phyloP scores from a whole-genome alignment of 2,113 vertebrate genomes.

The Aphyosemion australe region DNA sequence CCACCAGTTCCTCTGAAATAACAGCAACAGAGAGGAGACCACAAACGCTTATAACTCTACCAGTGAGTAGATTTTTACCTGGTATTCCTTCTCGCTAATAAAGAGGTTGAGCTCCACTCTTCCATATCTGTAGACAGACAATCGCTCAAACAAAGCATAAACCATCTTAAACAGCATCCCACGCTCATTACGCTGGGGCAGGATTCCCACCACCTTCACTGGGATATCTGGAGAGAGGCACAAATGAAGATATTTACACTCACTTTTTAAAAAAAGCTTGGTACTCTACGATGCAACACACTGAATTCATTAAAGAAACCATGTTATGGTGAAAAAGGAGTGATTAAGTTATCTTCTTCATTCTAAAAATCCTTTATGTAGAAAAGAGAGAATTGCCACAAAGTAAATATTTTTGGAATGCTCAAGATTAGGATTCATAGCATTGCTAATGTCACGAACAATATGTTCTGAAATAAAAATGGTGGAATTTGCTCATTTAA shows the following conservation, averaged over 20 bases:
- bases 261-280: no score
- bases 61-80: constrained; percentile 71
- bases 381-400: background rate
- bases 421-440: background rate
- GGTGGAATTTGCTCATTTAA: background rate
- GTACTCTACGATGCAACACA: background rate
- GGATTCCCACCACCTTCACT: constrained; percentile 87
- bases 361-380: background rate
- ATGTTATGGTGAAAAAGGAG: background rate
- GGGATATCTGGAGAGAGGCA: constrained; percentile 78
- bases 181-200: constrained; percentile 80
- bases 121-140: constrained; percentile 88
- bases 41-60: no score
- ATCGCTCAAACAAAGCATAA: constrained; percentile 84
- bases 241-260: no score
- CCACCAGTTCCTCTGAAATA: no score
- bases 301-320: background rate
- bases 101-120: constrained; percentile 90
- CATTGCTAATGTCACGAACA: background rate
- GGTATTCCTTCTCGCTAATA: constrained; percentile 86
- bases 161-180: constrained; percentile 83
- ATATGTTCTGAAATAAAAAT: background rate
- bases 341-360: background rate
- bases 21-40: background rate
- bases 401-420: no score